Base-by-base conservation (phyloP, 2,888 invertebrate species). In the Amphiduros pacificus region DNA sequence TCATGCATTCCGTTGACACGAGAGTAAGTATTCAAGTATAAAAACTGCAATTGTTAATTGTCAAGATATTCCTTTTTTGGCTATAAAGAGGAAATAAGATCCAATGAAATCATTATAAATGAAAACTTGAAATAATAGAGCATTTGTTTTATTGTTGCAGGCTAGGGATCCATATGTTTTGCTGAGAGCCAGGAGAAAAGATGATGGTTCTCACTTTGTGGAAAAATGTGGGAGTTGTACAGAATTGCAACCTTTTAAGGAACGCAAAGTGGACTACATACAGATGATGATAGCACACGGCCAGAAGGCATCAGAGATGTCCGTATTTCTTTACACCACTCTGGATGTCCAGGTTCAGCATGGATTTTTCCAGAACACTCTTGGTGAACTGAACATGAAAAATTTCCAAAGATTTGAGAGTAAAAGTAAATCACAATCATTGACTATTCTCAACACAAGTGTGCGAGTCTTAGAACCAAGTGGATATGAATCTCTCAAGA, bases 1-100 rank as follows among this genome's bases (percentile, higher is more conserved):
- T 61, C 57, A 68, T 67, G 60, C 66, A 65, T 36, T 64, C 66
- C 5, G 65, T 68, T 11, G 66, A 68, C 44, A 61, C 62, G 17
- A 41, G 61, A 53, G 65, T 63, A 54, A 51, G 64, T 52, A 20
- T 36, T 36, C 9, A 36, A 17, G 36, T 17, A 36, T 36, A 36
- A 36, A 36, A 36, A 36, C 36, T 36, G 36, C 9, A 36, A 36
- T 36, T 11, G 36, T 36, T 17, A 36, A 20, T 26, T 6, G 11
- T 11, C 52, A 52, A 9, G n/a, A n/a, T n/a, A n/a, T n/a, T n/a
- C n/a, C n/a, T n/a, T n/a, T n/a, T n/a, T n/a, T n/a, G n/a, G n/a
- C n/a, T n/a, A n/a, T n/a, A n/a, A n/a, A n/a, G n/a, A n/a, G n/a
- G 4, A n/a, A 2, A 31, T n/a, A n/a, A n/a, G n/a, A n/a, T n/a